These are phyloP conservation scores for Desmophyllum pertusum DNA, from an alignment of 92 coral and sea anemone genomes.

Conservation along the genomic window DNA sequence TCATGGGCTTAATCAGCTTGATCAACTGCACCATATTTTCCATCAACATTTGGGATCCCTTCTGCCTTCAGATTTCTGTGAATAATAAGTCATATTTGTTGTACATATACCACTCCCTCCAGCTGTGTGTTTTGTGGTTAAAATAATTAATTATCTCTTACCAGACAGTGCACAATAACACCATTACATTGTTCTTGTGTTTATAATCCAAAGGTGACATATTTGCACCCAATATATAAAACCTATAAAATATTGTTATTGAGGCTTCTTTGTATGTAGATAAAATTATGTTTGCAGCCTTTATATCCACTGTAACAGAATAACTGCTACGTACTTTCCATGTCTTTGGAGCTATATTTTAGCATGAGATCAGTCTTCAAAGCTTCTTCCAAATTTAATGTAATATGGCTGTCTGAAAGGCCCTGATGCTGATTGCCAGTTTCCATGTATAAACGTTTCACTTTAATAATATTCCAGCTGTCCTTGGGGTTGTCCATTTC, in stretches of 20 bases:
- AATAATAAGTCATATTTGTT: not conserved
- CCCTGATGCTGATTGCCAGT: not conserved
- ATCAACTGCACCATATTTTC: not conserved
- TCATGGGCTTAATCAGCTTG: constrained; percentile 16
- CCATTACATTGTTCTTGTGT: not conserved
- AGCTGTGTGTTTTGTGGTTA: constrained; percentile 23
- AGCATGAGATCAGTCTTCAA: not conserved
- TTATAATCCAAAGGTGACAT: not conserved
- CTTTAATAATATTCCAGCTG: not conserved
- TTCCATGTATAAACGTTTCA: too few relatives aligned
- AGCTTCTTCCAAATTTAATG: not conserved
- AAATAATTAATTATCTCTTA: not conserved
- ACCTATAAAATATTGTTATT: not conserved
- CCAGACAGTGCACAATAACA: not conserved
- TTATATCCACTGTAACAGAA: not conserved
- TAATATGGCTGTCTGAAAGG: not conserved
- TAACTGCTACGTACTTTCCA: not conserved
- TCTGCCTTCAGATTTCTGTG: constrained; percentile 13
- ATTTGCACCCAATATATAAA: not conserved
- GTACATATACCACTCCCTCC: constrained; percentile 10
- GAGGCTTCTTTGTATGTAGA: too few relatives aligned
- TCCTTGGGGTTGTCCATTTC: too few relatives aligned
- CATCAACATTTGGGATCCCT: constrained; percentile 6
- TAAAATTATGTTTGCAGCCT: too few relatives aligned
- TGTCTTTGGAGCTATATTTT: not conserved